A percentile compares a stretch with the other conserved stretches of the same genome.
Evolutionary conservation across 2,113 vertebrate species (phyloP).

Genomic region (Phalacrocorax pelagicus): DNA sequence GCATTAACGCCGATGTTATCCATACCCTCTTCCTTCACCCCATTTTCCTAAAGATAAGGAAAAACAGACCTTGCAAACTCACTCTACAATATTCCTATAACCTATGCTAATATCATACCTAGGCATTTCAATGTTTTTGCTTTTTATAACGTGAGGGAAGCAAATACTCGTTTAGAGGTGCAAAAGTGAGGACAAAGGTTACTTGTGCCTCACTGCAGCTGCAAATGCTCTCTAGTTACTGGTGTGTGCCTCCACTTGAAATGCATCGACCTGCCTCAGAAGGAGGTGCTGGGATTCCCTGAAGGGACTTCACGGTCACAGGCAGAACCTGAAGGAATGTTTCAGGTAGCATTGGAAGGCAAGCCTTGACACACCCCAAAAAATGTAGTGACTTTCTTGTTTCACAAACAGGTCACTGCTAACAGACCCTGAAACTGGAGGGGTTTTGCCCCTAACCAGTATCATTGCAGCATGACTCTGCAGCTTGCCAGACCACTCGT

Average conservation of each 20-base stretch:
- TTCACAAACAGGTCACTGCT: neutral
- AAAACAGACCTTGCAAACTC: neutral
- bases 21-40: neutral
- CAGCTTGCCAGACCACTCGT: neutral
- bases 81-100: neutral
- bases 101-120: neutral
- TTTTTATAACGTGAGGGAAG: neutral
- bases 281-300: neutral
- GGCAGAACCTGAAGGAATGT: neutral
- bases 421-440: neutral
- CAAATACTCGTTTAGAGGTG: neutral
- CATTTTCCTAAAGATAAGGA: neutral
- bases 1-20: neutral
- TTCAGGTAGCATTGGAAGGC: neutral
- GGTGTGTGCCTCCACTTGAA: neutral
- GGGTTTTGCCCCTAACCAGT: neutral
- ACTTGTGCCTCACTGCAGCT: neutral
- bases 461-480: neutral
- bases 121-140: neutral
- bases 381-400: neutral
- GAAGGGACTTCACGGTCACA: neutral
- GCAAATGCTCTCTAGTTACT: neutral
- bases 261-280: neutral
- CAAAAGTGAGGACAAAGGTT: neutral
- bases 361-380: neutral